Evolutionary conservation across 2,113 vertebrate species (phyloP), one percentile per base, ranked within the genome.

Genomic region (Lasiurus cinereus): DNA sequence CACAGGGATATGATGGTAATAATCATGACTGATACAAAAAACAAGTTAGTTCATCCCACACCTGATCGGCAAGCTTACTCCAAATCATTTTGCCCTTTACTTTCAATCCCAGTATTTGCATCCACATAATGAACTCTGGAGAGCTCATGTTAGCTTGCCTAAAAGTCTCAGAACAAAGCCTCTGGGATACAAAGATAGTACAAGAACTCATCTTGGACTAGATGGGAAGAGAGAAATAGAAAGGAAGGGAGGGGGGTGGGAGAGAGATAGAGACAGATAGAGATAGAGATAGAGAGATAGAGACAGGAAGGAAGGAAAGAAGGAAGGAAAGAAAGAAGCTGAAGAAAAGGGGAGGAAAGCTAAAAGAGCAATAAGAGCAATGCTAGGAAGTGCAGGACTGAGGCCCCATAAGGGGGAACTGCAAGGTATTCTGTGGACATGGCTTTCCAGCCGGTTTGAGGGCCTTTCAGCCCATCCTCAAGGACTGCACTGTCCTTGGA

Each of bases 111-210:
- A 73, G 8, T 59, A 69, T 84, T 62, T 87, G 66, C 21, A 70
- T 52, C 64, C 21, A 18, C 15, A 39, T 8, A 82, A 67, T 19
- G 48, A 88, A 46, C 69, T 79, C 73, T 66, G 18, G 16, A 69
- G 83, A 2, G 0, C 27, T 16, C 24, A 0, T 24, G 9, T 13
- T 59, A 56, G 33, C 62, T 69, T 72, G 64, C 36, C 74, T 39
- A 4, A 50, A 66, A 56, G n/a, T 78, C 64, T 88, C 86, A 33
- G 83, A 74, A 73, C 50, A 94, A 76, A 95, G 69, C 67, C 56
- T 79, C 69, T 76, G 85, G 22, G 39, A 43, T 76, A 54, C 22
- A 85, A 76, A 88, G 62, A 77, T 21, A 52, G 14, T 19, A 36
- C 6, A 36, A 90, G 33, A 80, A n/a, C 33, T 31, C 14, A 18